Evolutionary conservation across 1,140 invertebrate genomes (phyloP).

Genomic region (Papilio helenus): DNA sequence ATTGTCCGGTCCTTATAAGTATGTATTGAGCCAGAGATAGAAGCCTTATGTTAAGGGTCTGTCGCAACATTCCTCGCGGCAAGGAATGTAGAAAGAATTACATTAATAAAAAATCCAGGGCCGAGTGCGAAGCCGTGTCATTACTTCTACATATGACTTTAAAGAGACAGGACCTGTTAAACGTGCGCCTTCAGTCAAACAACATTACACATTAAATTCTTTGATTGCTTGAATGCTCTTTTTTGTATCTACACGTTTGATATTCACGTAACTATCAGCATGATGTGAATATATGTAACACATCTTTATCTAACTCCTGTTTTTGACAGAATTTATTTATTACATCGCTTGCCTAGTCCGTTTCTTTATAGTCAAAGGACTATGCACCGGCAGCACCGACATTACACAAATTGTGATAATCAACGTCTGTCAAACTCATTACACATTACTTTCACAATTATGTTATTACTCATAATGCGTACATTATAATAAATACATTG

Average conservation of each 20-base stretch:
- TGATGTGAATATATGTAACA: no score
- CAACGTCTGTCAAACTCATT: slow-evolving; percentile 17
- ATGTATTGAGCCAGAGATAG: slow-evolving; percentile 1
- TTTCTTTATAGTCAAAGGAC: slow-evolving; percentile 3
- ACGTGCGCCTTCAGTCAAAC: background rate
- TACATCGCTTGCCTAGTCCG: background rate
- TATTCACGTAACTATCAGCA: background rate
- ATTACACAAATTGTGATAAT: slow-evolving; percentile 28
- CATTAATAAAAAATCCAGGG: slow-evolving; percentile 44
- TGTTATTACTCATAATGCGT: slow-evolving; percentile 11
- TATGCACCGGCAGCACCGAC: background rate
- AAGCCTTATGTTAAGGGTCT: slow-evolving; percentile 47
- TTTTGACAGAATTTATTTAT: background rate
- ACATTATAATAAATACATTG: slow-evolving; percentile 15
- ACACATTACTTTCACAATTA: slow-evolving; percentile 22
- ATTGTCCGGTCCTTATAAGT: background rate
- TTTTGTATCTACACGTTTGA: background rate
- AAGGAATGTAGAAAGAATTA: slow-evolving; percentile 54
- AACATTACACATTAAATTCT: no score
- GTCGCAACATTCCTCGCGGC: slow-evolving; percentile 49
- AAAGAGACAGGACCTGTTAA: background rate
- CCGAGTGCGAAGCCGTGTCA: slow-evolving; percentile 44
- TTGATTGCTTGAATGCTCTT: no score
- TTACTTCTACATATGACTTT: slow-evolving; percentile 27
- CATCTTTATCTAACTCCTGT: no score